phyloP scores from a whole-genome alignment of 2,888 invertebrate species.

The Microplitis deprimator region DNA sequence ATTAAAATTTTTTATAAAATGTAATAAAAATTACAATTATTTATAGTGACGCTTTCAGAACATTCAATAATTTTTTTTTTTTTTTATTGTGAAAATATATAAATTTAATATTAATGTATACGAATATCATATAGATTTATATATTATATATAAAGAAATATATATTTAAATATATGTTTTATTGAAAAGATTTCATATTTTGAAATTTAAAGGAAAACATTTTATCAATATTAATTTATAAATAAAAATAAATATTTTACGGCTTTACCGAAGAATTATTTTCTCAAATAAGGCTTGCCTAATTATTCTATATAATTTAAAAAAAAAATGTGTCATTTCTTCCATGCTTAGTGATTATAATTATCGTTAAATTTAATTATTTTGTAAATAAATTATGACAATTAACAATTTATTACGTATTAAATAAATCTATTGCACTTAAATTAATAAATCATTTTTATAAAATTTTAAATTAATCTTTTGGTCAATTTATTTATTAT shows the following conservation, averaged over 20 bases:
- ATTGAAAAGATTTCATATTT: too few species aligned
- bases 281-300: neutral
- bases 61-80: too few species aligned
- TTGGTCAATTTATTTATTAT: neutral
- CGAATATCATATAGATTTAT: neutral
- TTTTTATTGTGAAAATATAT: too few species aligned
- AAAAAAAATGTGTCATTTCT: constrained; percentile 19
- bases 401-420: neutral
- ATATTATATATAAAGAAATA: too few species aligned
- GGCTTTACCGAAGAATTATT: neutral
- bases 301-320: constrained; percentile 1
- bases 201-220: neutral
- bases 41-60: too few species aligned
- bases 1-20: too few species aligned
- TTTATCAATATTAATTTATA: neutral
- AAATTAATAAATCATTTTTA: neutral
- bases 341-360: neutral
- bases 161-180: too few species aligned
- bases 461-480: neutral
- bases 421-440: constrained; percentile 11
- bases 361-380: constrained; percentile 7
- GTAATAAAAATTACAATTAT: too few species aligned
- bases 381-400: constrained; percentile 23
- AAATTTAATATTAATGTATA: neutral
- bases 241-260: neutral